These are phyloP conservation scores for Apus apus DNA, from an alignment of 2,113 vertebrate genomes.

Conservation along the genomic window DNA sequence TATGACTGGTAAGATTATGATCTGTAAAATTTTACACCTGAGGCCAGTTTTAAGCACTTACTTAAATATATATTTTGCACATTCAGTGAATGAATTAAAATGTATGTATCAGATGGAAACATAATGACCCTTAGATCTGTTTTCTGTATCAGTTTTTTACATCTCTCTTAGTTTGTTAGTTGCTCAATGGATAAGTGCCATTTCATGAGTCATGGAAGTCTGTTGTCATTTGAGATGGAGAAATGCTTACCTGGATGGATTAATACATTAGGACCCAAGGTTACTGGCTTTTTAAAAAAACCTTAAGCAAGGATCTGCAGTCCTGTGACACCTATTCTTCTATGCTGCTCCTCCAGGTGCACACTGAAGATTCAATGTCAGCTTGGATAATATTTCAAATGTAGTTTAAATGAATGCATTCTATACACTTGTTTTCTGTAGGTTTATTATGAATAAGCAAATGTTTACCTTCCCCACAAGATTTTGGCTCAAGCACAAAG, in stretches of 20 bases:
- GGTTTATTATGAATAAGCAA: neutral
- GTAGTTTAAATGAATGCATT: neutral
- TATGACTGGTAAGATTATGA: neutral
- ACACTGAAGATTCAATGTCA: neutral
- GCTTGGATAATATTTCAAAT: neutral
- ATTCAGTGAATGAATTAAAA: slow-evolving; percentile 9
- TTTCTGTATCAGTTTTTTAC: neutral
- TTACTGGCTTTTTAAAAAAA: neutral
- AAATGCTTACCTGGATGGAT: neutral
- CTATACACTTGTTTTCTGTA: neutral
- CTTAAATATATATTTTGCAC: neutral
- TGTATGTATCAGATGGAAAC: neutral
- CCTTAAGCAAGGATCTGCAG: neutral
- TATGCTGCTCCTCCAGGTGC: neutral
- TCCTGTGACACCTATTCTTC: neutral
- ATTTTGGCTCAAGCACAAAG: neutral
- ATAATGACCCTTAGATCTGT: neutral
- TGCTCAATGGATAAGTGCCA: neutral
- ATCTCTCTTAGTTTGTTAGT: neutral
- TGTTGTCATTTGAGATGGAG: neutral
- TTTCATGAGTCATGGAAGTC: neutral
- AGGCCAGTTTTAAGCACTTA: neutral
- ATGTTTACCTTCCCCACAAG: neutral
- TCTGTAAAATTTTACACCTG: neutral
- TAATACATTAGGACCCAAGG: neutral